Conservation (phyloP, 2,888 invertebrate genomes). For the Temnothorax rugatulus region DNA sequence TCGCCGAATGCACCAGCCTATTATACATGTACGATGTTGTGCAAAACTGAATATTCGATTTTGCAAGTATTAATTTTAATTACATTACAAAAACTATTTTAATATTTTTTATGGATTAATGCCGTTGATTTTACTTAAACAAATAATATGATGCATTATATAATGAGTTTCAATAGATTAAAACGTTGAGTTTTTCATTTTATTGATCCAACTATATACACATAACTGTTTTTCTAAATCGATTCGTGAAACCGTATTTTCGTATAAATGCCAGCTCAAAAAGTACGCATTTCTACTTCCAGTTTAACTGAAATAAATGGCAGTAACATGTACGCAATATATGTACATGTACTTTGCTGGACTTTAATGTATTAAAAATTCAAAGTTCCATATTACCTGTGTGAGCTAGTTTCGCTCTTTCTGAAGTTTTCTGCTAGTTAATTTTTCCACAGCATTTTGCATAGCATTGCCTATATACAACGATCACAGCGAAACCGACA, state of each 20-base stretch:
- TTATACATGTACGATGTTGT: neutral
- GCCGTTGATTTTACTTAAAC: constrained; percentile 5
- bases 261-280: neutral
- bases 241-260: neutral
- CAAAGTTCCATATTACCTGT: neutral
- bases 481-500: neutral
- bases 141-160: neutral
- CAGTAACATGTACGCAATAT: neutral
- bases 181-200: neutral
- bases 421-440: neutral
- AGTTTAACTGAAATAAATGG: neutral
- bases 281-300: neutral
- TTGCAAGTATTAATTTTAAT: neutral
- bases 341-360: neutral
- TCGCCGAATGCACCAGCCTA: neutral
- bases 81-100: neutral
- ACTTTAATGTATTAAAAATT: constrained; percentile 17
- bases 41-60: neutral
- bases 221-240: neutral
- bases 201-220: neutral
- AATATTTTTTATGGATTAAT: neutral
- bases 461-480: neutral
- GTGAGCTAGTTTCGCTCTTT: neutral
- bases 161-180: neutral
- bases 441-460: constrained; percentile 20